These are phyloP conservation scores for Pseudopodoces humilis DNA, from an alignment of 2,113 vertebrate genomes.

Conservation along the genomic window DNA sequence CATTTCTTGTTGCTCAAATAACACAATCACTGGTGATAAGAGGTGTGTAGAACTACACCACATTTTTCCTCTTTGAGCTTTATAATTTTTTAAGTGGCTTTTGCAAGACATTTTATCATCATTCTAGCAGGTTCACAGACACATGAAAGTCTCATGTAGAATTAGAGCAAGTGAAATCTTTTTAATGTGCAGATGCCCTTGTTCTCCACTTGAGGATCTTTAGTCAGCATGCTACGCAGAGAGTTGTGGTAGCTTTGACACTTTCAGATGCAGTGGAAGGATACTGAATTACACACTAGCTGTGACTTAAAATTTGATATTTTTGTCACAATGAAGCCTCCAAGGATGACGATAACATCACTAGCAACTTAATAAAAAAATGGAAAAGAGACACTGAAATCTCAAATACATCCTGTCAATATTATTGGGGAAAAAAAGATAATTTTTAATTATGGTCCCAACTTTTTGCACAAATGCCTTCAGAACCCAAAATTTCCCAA, in stretches of 20 bases:
- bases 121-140: background rate
- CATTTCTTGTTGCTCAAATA: background rate
- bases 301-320: background rate
- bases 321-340: background rate
- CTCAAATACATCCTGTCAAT: background rate
- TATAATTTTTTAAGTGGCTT: background rate
- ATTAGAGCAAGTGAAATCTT: background rate
- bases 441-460: background rate
- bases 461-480: background rate
- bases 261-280: background rate
- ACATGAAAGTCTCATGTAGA: background rate
- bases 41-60: background rate
- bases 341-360: background rate
- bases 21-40: background rate
- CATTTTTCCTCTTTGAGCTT: background rate
- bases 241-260: background rate
- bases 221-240: background rate
- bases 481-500: background rate
- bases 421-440: rapidly evolving
- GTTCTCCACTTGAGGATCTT: background rate
- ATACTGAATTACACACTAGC: background rate
- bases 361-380: background rate
- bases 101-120: background rate
- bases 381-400: background rate
- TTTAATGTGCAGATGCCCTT: background rate